These are phyloP conservation scores for Nyctereutes procyonoides DNA, from an alignment of 2,113 vertebrate species.

Conservation along the genomic window DNA sequence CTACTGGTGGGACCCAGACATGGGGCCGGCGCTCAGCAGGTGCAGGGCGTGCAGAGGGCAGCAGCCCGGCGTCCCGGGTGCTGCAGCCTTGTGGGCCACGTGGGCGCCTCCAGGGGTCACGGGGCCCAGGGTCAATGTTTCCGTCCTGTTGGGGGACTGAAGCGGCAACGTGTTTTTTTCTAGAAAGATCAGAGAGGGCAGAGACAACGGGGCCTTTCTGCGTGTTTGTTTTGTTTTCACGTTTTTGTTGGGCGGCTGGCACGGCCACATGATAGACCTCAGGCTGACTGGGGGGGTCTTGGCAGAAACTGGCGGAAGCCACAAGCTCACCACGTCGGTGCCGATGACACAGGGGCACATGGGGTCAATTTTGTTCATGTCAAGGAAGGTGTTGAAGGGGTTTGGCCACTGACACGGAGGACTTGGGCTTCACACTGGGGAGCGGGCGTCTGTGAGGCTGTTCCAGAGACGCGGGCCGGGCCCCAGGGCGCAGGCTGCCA, in stretches of 20 bases:
- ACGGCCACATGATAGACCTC: not conserved
- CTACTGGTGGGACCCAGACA: not conserved
- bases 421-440: not conserved
- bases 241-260: accelerated
- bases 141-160: not conserved
- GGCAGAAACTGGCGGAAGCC: not conserved
- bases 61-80: not conserved
- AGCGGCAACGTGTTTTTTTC: accelerated
- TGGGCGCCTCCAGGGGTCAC: accelerated
- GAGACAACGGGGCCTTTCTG: not conserved
- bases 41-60: too few relatives aligned
- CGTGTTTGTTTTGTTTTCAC: not conserved
- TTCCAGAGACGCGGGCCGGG: too few relatives aligned
- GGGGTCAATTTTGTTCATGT: too few relatives aligned
- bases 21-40: accelerated
- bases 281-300: not conserved
- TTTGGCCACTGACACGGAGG: accelerated
- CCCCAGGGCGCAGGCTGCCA: too few relatives aligned
- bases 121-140: not conserved
- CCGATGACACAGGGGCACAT: accelerated
- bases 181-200: not conserved
- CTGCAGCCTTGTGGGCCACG: not conserved
- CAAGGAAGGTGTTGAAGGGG: not conserved
- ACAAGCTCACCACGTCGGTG: accelerated
- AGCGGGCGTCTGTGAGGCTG: accelerated